phyloP scores from a whole-genome alignment of 1,140 invertebrate genomes.

The Nixonia krombeini region DNA sequence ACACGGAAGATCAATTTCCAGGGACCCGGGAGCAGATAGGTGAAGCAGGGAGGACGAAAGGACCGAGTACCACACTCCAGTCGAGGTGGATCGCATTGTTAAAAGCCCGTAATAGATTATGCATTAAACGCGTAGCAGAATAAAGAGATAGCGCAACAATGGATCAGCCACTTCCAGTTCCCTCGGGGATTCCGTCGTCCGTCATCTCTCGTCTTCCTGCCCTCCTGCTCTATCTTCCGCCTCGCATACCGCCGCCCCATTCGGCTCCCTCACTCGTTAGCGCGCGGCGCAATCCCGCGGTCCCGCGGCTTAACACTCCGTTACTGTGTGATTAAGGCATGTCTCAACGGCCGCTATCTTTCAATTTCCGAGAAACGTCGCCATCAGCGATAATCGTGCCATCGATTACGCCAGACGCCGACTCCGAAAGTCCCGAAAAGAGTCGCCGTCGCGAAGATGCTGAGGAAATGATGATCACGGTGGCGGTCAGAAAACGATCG shows the following conservation, averaged over 20 bases:
- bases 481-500: slow-evolving; percentile 12
- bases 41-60: slow-evolving; percentile 17
- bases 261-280: slow-evolving; percentile 20
- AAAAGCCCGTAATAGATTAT: slow-evolving; percentile 71
- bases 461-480: slow-evolving; percentile 18
- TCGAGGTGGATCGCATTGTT: slow-evolving; percentile 60
- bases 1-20: slow-evolving; percentile 60
- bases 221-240: slow-evolving; percentile 7
- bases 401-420: no score
- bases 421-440: no score
- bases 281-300: slow-evolving; percentile 11
- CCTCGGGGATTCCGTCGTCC: slow-evolving; percentile 57
- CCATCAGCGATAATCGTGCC: no score
- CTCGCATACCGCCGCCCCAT: slow-evolving; percentile 1
- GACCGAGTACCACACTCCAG: slow-evolving; percentile 35
- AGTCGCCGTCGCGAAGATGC: no score
- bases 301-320: slow-evolving; percentile 28
- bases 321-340: no score
- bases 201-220: slow-evolving; percentile 55
- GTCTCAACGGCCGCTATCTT: no score
- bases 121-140: slow-evolving; percentile 64
- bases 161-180: slow-evolving; percentile 56
- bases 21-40: slow-evolving; percentile 23
- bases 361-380: no score
- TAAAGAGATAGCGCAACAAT: slow-evolving; percentile 65